Evolutionary conservation across 2,113 vertebrate species (phyloP), one percentile per base, ranked within the genome.

Genomic region (Dermatemys mawii): DNA sequence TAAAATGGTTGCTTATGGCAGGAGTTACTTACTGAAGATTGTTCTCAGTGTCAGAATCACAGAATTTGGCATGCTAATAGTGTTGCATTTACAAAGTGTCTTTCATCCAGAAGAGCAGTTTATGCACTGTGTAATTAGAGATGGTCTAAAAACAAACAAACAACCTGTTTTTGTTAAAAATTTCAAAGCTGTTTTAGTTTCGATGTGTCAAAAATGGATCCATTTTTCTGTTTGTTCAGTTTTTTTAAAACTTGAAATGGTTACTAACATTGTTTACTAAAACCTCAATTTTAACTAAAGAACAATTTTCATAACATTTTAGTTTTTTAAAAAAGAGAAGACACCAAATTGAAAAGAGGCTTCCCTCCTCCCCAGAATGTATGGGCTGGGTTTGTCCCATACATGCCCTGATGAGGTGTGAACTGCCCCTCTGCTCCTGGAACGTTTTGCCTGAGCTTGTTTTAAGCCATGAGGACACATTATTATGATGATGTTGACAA

Each of bases 31-130:
- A 67, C 35, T 63, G 48, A 67, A 86, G 24, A 8, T 38, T 49
- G n/a, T 22, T 54, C 35, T 17, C 49, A 27, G 4, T 49, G 88
- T 2, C 57, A 38, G 76, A 87, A 85, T 84, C 83, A 78, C 0
- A 0, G 1, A n/a, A n/a, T n/a, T n/a, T n/a, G 8, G 21, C 11
- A 83, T 1, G 5, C 44, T 86, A 80, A 88, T 41, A 95, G 84
- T 9, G 10, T 5, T 81, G n/a, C 11, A 57, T 84, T 87, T 75
- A 5, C 1, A 81, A 50, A 4, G 3, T 26, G 32, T 8, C 24
- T 93, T 89, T 95, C 21, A 90, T 75, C 54, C 76, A 92, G 75
- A 83, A 94, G 87, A 29, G 16, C 14, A 90, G 44, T 51, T 82
- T 32, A 46, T 81, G 24, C 8, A 54, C 1, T 3, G 11, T 8